Evolutionary conservation across 2,888 invertebrate species (phyloP), one percentile per base, ranked within the genome.

Genomic region (Thyatira batis): DNA sequence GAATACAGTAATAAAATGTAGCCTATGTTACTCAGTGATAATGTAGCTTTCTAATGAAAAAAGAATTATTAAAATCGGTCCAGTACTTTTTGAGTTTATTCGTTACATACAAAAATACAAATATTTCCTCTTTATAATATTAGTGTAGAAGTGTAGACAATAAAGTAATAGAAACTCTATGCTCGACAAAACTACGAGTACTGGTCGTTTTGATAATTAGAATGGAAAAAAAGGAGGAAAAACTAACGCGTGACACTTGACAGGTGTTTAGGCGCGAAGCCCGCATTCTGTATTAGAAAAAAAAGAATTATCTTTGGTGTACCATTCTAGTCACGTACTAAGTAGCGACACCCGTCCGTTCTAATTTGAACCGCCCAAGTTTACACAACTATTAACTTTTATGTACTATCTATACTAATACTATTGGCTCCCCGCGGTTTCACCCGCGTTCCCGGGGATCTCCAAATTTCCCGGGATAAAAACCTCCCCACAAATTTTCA

Each of bases 211-310:
- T 56, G 58, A 61, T 61, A 71, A 70, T 67, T 67, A 69, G 48
- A 73, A 39, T 8, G 17, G 39, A 75, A 71, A 60, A 71, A 62
- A 59, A n/a, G n/a, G n/a, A n/a, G 73, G 73, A 65, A 68, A 69
- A 69, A 60, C 50, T 55, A 67, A 69, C 61, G 58, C 48, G 55
- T 65, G 70, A 69, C 79, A 83, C 78, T 78, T 80, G 82, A 82
- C 84, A 85, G 82, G 73, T 85, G 85, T 78, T 78, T 74, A 75
- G 78, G 78, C 82, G 82, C 76, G 69, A 77, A 77, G 74, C 85
- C 84, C 85, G 85, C 85, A 85, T 85, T 80, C 81, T 78, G 71
- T 75, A 80, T 80, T 80, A 63, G 69, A 83, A 78, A 78, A 75
- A 70, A 83, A 78, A 78, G 75, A 68, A 67, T 68, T 70, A 59